Base-by-base conservation (phyloP, 2,113 vertebrate species). In the Archilochus colubris region DNA sequence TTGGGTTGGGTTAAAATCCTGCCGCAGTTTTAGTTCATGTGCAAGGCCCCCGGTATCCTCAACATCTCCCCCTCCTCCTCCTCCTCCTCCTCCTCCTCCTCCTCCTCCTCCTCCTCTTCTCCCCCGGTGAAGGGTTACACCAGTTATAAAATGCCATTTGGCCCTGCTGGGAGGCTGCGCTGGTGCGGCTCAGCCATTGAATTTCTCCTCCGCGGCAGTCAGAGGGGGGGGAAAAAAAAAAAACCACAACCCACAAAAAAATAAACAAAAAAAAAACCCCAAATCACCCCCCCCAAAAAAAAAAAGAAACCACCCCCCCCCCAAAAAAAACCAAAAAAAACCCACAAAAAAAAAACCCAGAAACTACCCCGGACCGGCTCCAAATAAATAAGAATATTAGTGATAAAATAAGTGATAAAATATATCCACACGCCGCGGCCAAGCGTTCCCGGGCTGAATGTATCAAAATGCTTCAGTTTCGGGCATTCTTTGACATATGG, bases 141-240 rank as follows among this genome's bases (percentile, higher is more conserved):
- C 77, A 67, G 82, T 95, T 84, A 88, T 96, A 93, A 94, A 97
- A 94, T 96, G 69, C 97, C 97, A 89, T 89, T 98, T 93, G 92
- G 87, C 82, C 54, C 72, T 82, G 88, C 77, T 87, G 93, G 75
- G 80, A 88, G 53, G 50, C 62, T 62, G 64, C 28, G 43, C 81
- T 68, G 86, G 53, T 66, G 66, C 46, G 22, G 70, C 38, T 69
- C 83, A 68, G 89, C 67, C 78, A 88, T 87, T 69, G 74, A 79
- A 86, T 82, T 86, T 89, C 82, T 86, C 70, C 76, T 8, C 61
- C 31, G 24, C 30, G 14, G 58, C 38, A 30, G 53, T 10, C 53
- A 54, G 20, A 9, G 23, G 14, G n/a, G 48, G 6, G 7, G 5
- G 14, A 8, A 14, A 14, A 13, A 30, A 48, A 19, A 48, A 18